A percentile compares a stretch with the other conserved stretches of the same genome.
These are phyloP conservation scores for Phalacrocorax pelagicus DNA, from an alignment of 2,113 vertebrate genomes.

Conservation along the genomic window DNA sequence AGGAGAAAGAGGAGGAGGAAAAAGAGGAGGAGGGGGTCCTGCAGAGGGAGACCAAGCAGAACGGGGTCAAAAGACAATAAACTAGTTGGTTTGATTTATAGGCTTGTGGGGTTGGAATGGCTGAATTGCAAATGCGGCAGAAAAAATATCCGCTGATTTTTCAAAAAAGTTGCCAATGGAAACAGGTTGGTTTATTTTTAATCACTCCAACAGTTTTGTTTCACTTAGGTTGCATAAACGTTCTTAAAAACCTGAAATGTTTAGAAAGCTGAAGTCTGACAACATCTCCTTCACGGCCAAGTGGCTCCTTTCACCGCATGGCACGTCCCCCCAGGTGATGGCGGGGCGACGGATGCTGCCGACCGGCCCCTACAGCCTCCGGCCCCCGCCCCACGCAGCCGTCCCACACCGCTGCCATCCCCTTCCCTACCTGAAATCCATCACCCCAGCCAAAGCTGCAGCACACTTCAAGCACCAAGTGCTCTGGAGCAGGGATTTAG, in stretches of 20 bases:
- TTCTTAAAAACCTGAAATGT: not conserved
- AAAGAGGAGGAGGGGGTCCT: not conserved
- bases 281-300: not conserved
- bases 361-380: not conserved
- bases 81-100: not conserved
- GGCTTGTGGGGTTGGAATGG: not conserved
- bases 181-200: conserved; percentile 28
- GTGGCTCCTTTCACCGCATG: accelerated
- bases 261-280: not conserved
- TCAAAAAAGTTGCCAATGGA: not conserved
- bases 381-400: accelerated
- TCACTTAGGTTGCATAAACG: not conserved
- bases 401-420: not conserved
- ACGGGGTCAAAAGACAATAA: not conserved
- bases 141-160: not conserved
- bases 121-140: conserved; percentile 20
- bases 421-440: not conserved
- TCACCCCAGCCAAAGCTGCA: accelerated
- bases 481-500: not conserved
- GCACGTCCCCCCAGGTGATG: not conserved
- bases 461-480: not conserved
- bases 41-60: not conserved
- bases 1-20: not conserved
- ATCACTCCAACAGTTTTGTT: not conserved
- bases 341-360: accelerated